A percentile compares a stretch with the other conserved stretches of the same genome.
phyloP scores from a whole-genome alignment of 2,797 vertebrate genomes.

The Delichon dasypus region DNA sequence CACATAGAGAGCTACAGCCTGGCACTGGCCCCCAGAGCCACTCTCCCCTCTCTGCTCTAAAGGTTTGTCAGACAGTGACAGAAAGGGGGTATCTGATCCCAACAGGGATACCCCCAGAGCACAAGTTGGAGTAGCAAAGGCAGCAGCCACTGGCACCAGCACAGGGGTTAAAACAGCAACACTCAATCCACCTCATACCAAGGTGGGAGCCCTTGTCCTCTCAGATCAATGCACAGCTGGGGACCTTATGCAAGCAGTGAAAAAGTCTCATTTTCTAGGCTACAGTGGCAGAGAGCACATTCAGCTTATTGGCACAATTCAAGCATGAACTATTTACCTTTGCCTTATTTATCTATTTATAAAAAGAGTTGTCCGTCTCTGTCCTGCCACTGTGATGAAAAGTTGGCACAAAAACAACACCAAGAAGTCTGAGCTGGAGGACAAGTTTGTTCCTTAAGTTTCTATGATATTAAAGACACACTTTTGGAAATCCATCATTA shows the following conservation, averaged over 20 bases:
- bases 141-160: background rate
- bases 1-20: background rate
- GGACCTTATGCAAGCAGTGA: background rate
- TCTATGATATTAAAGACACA: background rate
- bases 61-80: background rate
- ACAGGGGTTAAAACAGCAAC: background rate
- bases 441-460: background rate
- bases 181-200: accelerated
- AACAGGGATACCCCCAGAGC: accelerated
- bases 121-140: background rate
- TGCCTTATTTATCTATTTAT: background rate
- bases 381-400: background rate
- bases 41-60: too few species aligned
- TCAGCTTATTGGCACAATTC: background rate
- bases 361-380: background rate
- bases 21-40: background rate
- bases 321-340: background rate
- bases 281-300: background rate
- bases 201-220: background rate
- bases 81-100: accelerated
- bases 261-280: background rate
- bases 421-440: background rate
- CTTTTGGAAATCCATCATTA: background rate
- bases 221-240: too few species aligned
- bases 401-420: background rate